Evolutionary conservation across 2,888 invertebrate species (phyloP).

Genomic region (Oscheius sp.): DNA sequence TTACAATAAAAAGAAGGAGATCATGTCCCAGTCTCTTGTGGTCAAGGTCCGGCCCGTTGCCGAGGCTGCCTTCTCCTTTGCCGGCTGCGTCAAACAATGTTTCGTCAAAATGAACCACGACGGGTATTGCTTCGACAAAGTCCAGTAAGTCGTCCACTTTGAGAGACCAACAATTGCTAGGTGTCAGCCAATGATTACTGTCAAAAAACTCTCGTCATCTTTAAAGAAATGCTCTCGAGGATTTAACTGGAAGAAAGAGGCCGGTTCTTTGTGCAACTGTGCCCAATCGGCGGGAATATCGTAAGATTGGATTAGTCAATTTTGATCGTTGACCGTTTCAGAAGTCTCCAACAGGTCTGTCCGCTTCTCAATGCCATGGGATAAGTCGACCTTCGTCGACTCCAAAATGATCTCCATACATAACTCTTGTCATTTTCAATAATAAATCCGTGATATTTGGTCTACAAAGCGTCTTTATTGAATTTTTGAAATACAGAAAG

Average conservation of each 20-base stretch:
- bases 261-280: slow-evolving; percentile 34
- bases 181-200: slow-evolving; percentile 28
- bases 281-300: slow-evolving; percentile 35
- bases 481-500: too few species aligned
- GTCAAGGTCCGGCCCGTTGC: slow-evolving; percentile 30
- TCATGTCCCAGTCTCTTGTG: background rate
- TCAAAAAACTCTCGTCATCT: background rate
- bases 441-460: too few species aligned
- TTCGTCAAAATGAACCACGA: slow-evolving; percentile 16
- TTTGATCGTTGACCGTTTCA: background rate
- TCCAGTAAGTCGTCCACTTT: background rate
- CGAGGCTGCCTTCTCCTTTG: slow-evolving; percentile 31
- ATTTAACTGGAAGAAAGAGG: slow-evolving; percentile 37
- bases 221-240: slow-evolving; percentile 24
- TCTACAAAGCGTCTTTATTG: too few species aligned
- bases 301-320: slow-evolving; percentile 7
- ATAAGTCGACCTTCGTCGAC: background rate
- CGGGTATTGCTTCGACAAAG: slow-evolving; percentile 34
- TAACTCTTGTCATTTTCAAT: too few species aligned
- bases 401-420: too few species aligned
- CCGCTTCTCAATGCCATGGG: slow-evolving; percentile 28
- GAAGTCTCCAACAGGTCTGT: background rate
- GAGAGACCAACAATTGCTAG: background rate
- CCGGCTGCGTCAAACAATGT: slow-evolving; percentile 33
- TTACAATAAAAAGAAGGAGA: slow-evolving; percentile 13